These are phyloP conservation scores for Halcyon senegalensis DNA, from an alignment of 2,113 vertebrate genomes.

Conservation along the genomic window DNA sequence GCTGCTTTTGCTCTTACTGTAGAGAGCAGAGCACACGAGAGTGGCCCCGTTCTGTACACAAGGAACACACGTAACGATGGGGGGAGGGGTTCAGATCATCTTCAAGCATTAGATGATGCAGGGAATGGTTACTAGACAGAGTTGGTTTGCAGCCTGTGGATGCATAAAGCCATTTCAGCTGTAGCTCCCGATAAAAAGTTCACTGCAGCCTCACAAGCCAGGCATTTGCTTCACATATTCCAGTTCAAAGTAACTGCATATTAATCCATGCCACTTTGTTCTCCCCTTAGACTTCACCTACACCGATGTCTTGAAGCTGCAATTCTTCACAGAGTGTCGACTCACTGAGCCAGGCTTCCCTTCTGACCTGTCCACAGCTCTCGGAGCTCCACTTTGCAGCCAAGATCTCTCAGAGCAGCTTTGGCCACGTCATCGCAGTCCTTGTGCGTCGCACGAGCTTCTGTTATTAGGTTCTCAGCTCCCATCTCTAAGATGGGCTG, in stretches of 20 bases:
- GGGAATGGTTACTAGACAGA: not conserved
- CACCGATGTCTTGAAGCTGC: accelerated
- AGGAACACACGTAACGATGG: not conserved
- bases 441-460: constrained; percentile 81
- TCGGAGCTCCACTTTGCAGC: constrained; percentile 88
- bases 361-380: constrained; percentile 96
- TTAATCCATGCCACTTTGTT: not conserved
- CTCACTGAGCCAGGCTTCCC: constrained; percentile 84
- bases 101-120: not conserved
- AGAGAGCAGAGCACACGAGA: accelerated
- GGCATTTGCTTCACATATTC: not conserved
- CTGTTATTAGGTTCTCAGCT: constrained; percentile 86
- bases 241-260: not conserved
- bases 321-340: accelerated
- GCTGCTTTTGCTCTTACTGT: not conserved
- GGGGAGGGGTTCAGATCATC: not conserved
- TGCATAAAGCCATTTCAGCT: constrained; percentile 8
- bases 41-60: not conserved
- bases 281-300: not conserved
- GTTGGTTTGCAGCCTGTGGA: not conserved
- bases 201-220: not conserved
- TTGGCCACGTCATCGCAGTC: constrained; percentile 88
- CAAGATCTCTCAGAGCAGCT: constrained; percentile 91
- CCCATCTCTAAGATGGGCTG: constrained; percentile 91
- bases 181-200: not conserved